Evolutionary conservation across 92 coral and sea anemone genomes (phyloP), one percentile per base, ranked within the genome.

Genomic region (Heteractis magnifica): DNA sequence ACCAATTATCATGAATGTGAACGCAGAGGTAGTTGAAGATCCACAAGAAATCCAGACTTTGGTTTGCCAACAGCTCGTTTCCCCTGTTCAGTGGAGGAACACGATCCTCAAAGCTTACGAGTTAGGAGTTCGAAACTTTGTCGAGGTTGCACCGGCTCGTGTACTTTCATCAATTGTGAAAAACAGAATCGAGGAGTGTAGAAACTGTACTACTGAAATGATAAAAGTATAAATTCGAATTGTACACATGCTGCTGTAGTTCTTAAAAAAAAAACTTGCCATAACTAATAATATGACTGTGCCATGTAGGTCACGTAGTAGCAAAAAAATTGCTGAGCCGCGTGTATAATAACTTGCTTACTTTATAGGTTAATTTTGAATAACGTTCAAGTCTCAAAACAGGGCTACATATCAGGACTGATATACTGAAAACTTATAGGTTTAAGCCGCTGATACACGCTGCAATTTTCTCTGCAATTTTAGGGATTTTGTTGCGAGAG

Each of bases 61-160:
- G 78, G 55, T 75, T 16, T 16, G 53, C 23, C 56, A 75, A 52
- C 78, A 75, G 78, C 53, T 75, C 4, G 21, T 49, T 52, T 75
- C 78, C 3, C 53, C 78, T 16, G 78, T 75, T 49, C 53, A 52
- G 58, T 75, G 78, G 78, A 49, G 48, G 58, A 52, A 48, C 6
- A 18, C 78, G 6, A 26, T 75, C 6, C 12, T 75, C 21, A 75
- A 6, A 52, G 78, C 78, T 49, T 49, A 49, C 58, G 56, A 75
- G 78, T n/a, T 75, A n/a, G 78, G 78, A 52, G 78, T 75, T 15
- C 53, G 78, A 8, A 52, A 75, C 6, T 75, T 75, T 49, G 53
- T 49, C 58, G 78, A 75, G 48, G 20, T 75, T 75, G 78, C 55
- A n/a, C 78, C 78, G 11, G 78, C 73, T 68, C 73, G 73, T 68